Conservation (phyloP, 2,888 invertebrate species). For the Dasysyrphus albostriatus region DNA sequence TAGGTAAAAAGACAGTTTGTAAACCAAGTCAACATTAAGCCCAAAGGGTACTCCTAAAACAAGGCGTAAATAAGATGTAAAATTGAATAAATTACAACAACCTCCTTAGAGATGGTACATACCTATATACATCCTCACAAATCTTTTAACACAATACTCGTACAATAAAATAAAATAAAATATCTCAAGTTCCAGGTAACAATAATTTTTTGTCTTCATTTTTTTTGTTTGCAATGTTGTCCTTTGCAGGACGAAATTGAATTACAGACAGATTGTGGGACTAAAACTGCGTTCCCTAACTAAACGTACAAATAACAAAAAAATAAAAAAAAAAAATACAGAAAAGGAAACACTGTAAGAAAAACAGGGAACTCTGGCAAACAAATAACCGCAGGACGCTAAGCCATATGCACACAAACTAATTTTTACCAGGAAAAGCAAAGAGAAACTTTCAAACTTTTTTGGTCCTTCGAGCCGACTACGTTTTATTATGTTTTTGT, state of each 20-base stretch:
- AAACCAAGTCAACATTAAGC: not conserved
- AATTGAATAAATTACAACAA: constrained; percentile 69
- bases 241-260: constrained; percentile 54
- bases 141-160: constrained; percentile 60
- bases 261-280: constrained; percentile 68
- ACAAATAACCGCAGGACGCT: constrained; percentile 72
- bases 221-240: not conserved
- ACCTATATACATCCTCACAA: constrained; percentile 5
- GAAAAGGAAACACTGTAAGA: constrained; percentile 35
- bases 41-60: constrained; percentile 34
- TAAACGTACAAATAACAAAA: constrained; percentile 1
- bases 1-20: constrained; percentile 49
- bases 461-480: constrained; percentile 39
- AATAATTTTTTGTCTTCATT: constrained; percentile 8
- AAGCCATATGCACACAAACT: constrained; percentile 72
- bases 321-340: not conserved
- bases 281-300: constrained; percentile 57
- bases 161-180: constrained; percentile 24
- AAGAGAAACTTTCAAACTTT: constrained; percentile 69
- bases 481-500: constrained; percentile 15
- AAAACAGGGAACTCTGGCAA: constrained; percentile 53
- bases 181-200: constrained; percentile 22
- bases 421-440: constrained; percentile 59
- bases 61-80: constrained; percentile 65
- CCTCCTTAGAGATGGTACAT: not conserved